Base-by-base conservation (phyloP, 2,113 vertebrate species). In the Sorex araneus region DNA sequence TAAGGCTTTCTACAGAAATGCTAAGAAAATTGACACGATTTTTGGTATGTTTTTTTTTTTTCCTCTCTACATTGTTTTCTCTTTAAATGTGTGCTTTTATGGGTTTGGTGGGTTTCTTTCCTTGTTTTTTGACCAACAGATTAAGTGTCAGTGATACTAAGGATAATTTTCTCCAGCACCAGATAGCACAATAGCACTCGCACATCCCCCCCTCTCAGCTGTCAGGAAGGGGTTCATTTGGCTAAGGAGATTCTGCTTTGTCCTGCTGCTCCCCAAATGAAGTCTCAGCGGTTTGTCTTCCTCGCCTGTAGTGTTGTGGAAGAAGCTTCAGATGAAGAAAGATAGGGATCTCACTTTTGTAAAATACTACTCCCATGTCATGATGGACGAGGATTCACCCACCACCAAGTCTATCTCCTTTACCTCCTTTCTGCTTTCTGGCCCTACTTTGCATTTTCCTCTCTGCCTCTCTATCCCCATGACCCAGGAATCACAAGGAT, bases 211-310 rank as follows among this genome's bases (percentile, higher is more conserved):
- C 69, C 63, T 89, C 69, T 70, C 87, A 91, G 91, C 77, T 95
- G 69, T 92, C 86, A 96, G 57, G 69, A 95, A 92, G 57, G 80
- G 69, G 80, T 92, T 91, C 81, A 84, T 96, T 93, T 89, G 73
- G 84, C 89, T 77, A 92, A 92, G 80, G 76, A 95, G 89, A 45
- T 80, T 69, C 74, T 95, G 86, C 77, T 47, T 93, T 89, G 77
- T 89, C 95, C 91, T 94, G 92, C 95, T 95, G 86, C 81, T 94
- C 80, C 86, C 66, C 86, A 95, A 87, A 92, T 93, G 94, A 96
- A 92, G 86, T 86, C 88, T 74, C 84, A 95, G 92, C 95, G 91
- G 93, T 93, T 2, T 25, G 34, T 75, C 66, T 90, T 93, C 75
- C 67, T 93, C 23, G 86, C 85, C 95, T 74, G n/a, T 70, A 40